Evolutionary conservation across 2,113 vertebrate species (phyloP).

Genomic region (Bubo blakistoni): DNA sequence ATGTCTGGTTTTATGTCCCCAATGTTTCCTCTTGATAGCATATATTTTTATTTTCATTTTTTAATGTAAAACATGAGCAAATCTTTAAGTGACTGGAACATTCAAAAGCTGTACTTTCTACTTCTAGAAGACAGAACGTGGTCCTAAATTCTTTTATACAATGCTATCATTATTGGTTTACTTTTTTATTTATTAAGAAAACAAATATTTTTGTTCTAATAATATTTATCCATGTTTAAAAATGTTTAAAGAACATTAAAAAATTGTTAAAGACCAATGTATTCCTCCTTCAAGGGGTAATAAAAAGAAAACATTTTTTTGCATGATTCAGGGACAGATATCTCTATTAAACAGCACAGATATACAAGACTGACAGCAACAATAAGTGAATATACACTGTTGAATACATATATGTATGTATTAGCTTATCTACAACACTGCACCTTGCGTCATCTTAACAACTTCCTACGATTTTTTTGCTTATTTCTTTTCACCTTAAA

Average conservation of each 20-base stretch:
- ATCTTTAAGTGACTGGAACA: background rate
- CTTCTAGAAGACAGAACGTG: background rate
- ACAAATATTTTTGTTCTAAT: background rate
- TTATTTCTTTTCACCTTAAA: background rate
- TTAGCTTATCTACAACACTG: background rate
- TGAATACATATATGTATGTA: background rate
- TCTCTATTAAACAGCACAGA: background rate
- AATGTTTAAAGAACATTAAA: background rate
- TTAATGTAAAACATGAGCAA: background rate
- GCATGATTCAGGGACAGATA: background rate
- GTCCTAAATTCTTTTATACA: background rate
- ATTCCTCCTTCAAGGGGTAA: background rate
- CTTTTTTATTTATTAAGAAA: background rate
- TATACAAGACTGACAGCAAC: background rate
- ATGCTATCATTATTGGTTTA: background rate
- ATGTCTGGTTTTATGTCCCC: background rate
- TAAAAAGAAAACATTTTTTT: background rate
- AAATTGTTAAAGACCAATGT: background rate
- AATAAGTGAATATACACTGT: background rate
- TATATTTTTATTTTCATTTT: background rate
- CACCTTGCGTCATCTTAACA: background rate
- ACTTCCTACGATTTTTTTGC: fast-evolving
- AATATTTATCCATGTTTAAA: background rate
- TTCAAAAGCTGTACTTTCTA: background rate
- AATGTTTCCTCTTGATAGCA: background rate